phyloP scores from a whole-genome alignment of 2,797 vertebrate genomes.

The Lacerta viridis region DNA sequence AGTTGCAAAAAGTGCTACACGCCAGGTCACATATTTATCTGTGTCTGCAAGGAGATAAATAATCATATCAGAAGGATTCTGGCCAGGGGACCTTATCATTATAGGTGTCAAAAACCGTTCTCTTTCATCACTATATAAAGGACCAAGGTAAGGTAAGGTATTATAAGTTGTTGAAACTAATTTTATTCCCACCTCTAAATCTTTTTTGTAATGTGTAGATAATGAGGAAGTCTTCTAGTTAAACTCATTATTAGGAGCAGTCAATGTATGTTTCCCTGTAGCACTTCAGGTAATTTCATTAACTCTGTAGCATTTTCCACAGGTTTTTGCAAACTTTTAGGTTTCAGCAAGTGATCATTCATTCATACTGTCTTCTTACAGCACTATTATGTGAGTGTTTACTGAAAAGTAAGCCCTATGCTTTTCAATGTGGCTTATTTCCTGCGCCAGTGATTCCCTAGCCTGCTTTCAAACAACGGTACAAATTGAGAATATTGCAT shows the following conservation, averaged over 20 bases:
- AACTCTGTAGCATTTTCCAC: slow-evolving; percentile 49
- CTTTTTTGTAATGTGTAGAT: slow-evolving; percentile 57
- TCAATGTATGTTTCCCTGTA: slow-evolving; percentile 67
- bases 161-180: slow-evolving; percentile 48
- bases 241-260: slow-evolving; percentile 68
- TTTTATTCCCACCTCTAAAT: slow-evolving; percentile 52
- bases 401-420: neutral
- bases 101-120: too few relatives aligned
- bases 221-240: slow-evolving; percentile 60
- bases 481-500: too few relatives aligned
- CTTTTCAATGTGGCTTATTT: neutral
- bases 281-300: slow-evolving; percentile 59
- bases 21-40: too few relatives aligned
- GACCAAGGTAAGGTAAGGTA: slow-evolving; percentile 17
- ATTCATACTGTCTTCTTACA: neutral
- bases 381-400: slow-evolving; percentile 9
- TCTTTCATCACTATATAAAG: neutral
- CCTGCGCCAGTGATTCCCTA: neutral
- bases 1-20: too few relatives aligned
- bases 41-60: too few relatives aligned
- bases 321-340: slow-evolving; percentile 46
- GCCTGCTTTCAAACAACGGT: too few relatives aligned
- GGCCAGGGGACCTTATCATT: too few relatives aligned
- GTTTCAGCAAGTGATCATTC: slow-evolving; percentile 29
- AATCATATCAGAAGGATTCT: too few relatives aligned